Evolutionary conservation across 64 coral and sea anemone genomes (phyloP).

Genomic region (Actinia equina): DNA sequence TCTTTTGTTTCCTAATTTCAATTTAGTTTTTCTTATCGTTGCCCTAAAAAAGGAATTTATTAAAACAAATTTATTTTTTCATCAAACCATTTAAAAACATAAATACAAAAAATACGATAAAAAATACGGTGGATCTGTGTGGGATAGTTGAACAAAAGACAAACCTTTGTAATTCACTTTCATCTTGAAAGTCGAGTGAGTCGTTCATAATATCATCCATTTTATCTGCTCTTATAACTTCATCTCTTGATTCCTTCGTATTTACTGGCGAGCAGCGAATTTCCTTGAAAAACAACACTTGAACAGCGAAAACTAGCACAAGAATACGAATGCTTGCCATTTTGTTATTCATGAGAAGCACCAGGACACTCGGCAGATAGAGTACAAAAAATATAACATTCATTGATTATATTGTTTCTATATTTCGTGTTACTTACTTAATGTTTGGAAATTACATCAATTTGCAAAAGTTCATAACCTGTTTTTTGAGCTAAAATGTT

Average conservation of each 20-base stretch:
- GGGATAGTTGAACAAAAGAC: background rate
- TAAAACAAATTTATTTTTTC: background rate
- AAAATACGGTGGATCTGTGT: background rate
- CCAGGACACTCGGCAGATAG: background rate
- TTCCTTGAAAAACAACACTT: background rate
- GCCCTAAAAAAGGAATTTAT: background rate
- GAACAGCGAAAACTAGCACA: background rate
- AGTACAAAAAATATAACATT: background rate
- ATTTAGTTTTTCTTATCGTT: background rate
- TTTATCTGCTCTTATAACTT: background rate
- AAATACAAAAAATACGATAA: background rate
- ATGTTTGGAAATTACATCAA: conserved; percentile 3
- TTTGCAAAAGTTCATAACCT: background rate
- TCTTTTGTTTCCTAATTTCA: background rate
- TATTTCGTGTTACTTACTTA: background rate
- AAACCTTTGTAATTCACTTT: background rate
- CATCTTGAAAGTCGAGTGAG: background rate
- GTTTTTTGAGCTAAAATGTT: background rate
- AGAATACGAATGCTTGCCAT: background rate
- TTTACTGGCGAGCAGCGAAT: background rate
- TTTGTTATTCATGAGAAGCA: background rate
- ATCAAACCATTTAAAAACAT: background rate
- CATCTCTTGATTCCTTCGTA: background rate
- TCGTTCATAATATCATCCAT: background rate
- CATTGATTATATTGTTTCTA: background rate